These are phyloP conservation scores for Trimorus sp. DNA, from an alignment of 2,888 invertebrate genomes.

Conservation along the genomic window DNA sequence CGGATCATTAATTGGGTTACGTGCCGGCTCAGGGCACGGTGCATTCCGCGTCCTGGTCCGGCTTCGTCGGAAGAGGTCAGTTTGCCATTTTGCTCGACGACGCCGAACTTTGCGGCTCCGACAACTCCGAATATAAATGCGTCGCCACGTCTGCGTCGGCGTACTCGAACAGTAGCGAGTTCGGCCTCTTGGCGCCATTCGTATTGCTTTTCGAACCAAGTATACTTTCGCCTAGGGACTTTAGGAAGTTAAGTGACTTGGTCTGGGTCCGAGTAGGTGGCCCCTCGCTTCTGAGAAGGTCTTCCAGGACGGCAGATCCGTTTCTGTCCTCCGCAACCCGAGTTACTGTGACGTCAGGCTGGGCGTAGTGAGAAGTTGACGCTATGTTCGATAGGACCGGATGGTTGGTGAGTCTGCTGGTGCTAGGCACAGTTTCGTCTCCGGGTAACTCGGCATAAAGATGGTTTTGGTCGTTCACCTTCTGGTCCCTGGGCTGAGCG, in stretches of 20 bases:
- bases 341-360: conserved; percentile 76
- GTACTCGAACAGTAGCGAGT: conserved; percentile 82
- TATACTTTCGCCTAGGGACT: conserved; percentile 84
- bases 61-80: conserved; percentile 87
- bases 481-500: conserved; percentile 81
- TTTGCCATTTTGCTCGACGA: conserved; percentile 85
- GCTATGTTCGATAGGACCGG: conserved; percentile 74
- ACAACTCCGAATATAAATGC: conserved; percentile 84
- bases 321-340: conserved; percentile 65
- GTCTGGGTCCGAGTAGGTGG: conserved; percentile 72
- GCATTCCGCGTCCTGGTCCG: conserved; percentile 80
- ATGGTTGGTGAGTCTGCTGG: conserved; percentile 75
- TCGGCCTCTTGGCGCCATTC: conserved; percentile 72
- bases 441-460: conserved; percentile 86
- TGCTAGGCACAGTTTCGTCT: conserved; percentile 81
- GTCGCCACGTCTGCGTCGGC: conserved; percentile 83
- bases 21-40: conserved; percentile 50
- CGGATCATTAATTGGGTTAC: conserved; percentile 46
- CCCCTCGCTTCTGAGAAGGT: conserved; percentile 30
- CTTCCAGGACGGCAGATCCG: conserved; percentile 47
- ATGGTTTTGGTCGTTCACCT: conserved; percentile 81
- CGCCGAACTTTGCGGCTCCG: conserved; percentile 81
- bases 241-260: conserved; percentile 84
- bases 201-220: conserved; percentile 70
- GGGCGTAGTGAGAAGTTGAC: conserved; percentile 76